phyloP scores from a whole-genome alignment of 2,888 invertebrate species.

The Rhamphomyia laevipes region DNA sequence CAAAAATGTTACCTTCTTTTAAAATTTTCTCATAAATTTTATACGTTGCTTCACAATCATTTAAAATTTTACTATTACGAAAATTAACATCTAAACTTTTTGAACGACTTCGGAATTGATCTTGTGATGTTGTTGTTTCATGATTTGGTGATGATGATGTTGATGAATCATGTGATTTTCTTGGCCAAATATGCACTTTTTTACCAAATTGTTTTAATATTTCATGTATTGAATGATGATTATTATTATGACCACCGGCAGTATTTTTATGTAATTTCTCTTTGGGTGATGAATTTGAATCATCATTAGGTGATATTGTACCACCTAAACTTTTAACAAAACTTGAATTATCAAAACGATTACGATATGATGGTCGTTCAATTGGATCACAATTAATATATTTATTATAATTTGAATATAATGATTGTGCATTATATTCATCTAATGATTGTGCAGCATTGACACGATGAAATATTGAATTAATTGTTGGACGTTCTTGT shows the following conservation, averaged over 20 bases:
- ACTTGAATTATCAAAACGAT: conserved; percentile 34
- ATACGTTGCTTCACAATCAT: conserved; percentile 71
- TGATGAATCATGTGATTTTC: conserved; percentile 44
- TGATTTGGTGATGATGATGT: conserved; percentile 40
- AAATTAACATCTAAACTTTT: conserved; percentile 61
- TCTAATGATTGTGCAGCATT: conserved; percentile 31
- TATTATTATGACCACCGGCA: conserved; percentile 20
- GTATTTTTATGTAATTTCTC: conserved; percentile 17
- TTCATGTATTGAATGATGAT: conserved; percentile 62
- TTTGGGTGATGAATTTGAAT: conserved; percentile 19
- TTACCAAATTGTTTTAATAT: conserved; percentile 64
- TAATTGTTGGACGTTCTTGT: conserved; percentile 31
- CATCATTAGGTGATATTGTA: conserved; percentile 18
- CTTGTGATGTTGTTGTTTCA: conserved; percentile 35
- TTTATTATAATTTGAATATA: conserved; percentile 9
- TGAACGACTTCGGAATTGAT: conserved; percentile 63
- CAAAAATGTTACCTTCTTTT: conserved; percentile 47
- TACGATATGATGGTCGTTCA: conserved; percentile 17
- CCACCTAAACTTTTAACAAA: conserved; percentile 31
- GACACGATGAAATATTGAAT: conserved; percentile 35
- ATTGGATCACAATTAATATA: conserved; percentile 6
- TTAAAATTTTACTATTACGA: conserved; percentile 40
- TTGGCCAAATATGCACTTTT: conserved; percentile 61
- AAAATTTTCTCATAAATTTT: conserved; percentile 69
- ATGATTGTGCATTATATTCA: conserved; percentile 22